Evolutionary conservation across 2,888 invertebrate genomes (phyloP).

Genomic region (Callyntrura sp.): DNA sequence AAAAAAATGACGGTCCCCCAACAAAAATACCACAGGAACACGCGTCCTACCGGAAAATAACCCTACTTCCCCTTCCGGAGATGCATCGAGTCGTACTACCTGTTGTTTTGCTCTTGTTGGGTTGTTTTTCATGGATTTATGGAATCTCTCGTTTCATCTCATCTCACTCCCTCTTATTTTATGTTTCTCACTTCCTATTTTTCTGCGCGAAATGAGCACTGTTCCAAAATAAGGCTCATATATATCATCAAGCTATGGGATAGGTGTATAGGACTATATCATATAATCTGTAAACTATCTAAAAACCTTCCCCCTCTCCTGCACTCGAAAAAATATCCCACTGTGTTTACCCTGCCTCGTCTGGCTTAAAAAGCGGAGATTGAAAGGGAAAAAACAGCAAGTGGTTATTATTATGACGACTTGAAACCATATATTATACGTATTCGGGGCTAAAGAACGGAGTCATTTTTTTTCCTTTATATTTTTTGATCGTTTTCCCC

Average conservation of each 20-base stretch:
- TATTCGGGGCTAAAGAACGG: background rate
- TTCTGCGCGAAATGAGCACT: background rate
- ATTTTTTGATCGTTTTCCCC: background rate
- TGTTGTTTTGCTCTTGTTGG: constrained; percentile 53
- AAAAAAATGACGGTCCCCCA: constrained; percentile 48
- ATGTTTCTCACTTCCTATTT: constrained; percentile 63
- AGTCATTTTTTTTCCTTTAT: background rate
- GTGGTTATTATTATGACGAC: constrained; percentile 40
- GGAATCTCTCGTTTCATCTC: background rate
- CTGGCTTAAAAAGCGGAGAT: constrained; percentile 17
- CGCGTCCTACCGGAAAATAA: constrained; percentile 76
- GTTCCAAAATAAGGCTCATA: constrained; percentile 38
- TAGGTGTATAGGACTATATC: background rate
- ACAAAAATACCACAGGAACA: constrained; percentile 58
- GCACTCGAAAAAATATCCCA: constrained; percentile 1
- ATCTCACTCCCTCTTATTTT: constrained; percentile 35
- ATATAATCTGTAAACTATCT: background rate
- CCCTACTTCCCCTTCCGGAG: constrained; percentile 75
- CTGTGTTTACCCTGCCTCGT: constrained; percentile 12
- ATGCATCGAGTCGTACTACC: constrained; percentile 63
- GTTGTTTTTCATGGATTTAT: constrained; percentile 4
- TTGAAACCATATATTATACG: background rate
- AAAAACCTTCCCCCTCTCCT: background rate
- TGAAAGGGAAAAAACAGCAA: constrained; percentile 53
- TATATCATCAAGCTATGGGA: background rate